Evolutionary conservation across 2,888 invertebrate species (phyloP).

Genomic region (Cinara cedri): DNA sequence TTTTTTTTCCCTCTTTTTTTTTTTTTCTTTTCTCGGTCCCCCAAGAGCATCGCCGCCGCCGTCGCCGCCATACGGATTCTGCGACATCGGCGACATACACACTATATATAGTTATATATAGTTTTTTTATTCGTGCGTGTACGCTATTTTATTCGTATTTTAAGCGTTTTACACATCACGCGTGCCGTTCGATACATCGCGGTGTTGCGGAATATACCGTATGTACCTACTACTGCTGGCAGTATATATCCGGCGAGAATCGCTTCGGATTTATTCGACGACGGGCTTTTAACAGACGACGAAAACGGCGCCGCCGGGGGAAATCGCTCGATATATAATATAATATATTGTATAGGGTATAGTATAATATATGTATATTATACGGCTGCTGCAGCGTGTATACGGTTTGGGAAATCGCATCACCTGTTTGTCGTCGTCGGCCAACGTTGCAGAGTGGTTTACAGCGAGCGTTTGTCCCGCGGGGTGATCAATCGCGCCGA

Average conservation of each 20-base stretch:
- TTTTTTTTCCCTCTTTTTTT: conserved; percentile 20
- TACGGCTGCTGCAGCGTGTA: no score
- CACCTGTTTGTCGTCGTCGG: conserved; percentile 43
- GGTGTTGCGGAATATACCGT: neutral
- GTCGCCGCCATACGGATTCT: neutral
- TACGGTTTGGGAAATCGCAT: conserved; percentile 51
- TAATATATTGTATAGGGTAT: no score
- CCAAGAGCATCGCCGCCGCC: conserved; percentile 15
- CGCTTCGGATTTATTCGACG: conserved; percentile 21
- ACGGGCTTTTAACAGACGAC: no score
- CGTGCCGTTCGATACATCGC: no score
- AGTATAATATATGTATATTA: neutral
- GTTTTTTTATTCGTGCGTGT: no score
- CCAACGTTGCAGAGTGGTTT: conserved; percentile 26
- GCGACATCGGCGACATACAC: neutral
- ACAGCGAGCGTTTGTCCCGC: conserved; percentile 36
- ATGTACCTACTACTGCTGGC: no score
- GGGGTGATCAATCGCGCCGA: conserved; percentile 37
- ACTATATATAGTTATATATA: neutral
- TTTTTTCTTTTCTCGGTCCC: conserved; percentile 14
- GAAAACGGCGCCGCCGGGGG: no score
- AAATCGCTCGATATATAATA: neutral
- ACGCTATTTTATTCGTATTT: neutral
- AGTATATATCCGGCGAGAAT: no score
- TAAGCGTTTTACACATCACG: conserved; percentile 23